Conservation (phyloP, 2,888 invertebrate species). For the Imbricaverruca yamaguchii region DNA sequence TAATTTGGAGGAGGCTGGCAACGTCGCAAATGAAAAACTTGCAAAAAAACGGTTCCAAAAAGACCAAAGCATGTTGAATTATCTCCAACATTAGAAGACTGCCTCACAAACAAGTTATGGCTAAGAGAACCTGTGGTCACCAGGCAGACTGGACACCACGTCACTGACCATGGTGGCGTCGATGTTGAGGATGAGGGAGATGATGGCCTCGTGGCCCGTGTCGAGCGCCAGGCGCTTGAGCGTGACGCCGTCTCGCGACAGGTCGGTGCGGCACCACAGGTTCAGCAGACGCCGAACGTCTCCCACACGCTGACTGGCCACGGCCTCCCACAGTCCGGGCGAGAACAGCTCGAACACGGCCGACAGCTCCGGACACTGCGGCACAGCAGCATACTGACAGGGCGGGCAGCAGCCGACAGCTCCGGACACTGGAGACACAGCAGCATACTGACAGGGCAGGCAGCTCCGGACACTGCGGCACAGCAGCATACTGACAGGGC, state of each 20-base stretch:
- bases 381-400: not conserved
- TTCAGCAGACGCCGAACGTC: constrained; percentile 29
- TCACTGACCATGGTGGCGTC: constrained; percentile 31
- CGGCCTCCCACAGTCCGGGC: constrained; percentile 33
- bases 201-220: constrained; percentile 32
- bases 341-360: constrained; percentile 28
- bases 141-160: no score
- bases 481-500: no score
- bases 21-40: no score
- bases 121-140: no score
- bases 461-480: no score
- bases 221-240: constrained; percentile 27
- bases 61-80: no score
- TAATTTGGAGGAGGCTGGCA: no score
- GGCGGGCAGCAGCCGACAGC: not conserved
- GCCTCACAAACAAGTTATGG: no score
- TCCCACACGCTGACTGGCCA: constrained; percentile 27
- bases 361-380: constrained; percentile 24
- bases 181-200: constrained; percentile 31
- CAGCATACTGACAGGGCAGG: no score
- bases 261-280: constrained; percentile 29
- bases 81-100: no score
- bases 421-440: no score
- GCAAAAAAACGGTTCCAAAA: no score
- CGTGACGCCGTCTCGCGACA: constrained; percentile 26